These are phyloP conservation scores for Halcyon senegalensis DNA, from an alignment of 2,113 vertebrate species.

Conservation along the genomic window DNA sequence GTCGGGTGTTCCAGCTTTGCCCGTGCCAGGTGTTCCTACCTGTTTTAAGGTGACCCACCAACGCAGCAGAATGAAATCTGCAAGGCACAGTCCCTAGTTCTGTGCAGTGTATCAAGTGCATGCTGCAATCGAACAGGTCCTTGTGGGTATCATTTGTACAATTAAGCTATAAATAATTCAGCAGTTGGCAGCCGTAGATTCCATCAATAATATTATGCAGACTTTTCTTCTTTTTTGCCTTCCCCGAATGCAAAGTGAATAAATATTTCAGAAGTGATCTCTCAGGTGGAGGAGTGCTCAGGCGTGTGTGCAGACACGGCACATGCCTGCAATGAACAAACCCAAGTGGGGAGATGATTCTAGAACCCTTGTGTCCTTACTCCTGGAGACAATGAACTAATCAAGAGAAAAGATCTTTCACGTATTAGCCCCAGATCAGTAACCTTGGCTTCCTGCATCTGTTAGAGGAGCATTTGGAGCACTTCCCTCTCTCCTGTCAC, in stretches of 20 bases:
- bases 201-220: slow-evolving; percentile 29
- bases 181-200: slow-evolving; percentile 8
- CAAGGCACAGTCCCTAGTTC: neutral
- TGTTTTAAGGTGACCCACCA: neutral
- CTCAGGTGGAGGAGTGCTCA: neutral
- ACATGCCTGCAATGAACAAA: neutral
- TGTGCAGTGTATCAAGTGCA: neutral
- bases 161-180: slow-evolving; percentile 63
- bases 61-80: neutral
- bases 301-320: neutral
- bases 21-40: neutral
- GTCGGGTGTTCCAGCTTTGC: neutral
- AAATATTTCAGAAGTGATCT: slow-evolving; percentile 47
- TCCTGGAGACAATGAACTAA: neutral
- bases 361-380: neutral
- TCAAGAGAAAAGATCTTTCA: neutral
- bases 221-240: neutral
- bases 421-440: neutral
- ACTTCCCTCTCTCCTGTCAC: neutral
- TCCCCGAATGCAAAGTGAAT: neutral
- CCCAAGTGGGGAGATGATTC: neutral
- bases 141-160: slow-evolving; percentile 40
- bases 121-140: slow-evolving; percentile 12
- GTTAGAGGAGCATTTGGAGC: neutral
- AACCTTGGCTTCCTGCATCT: neutral